These are phyloP conservation scores for Rotaria sp. DNA, from an alignment of 2,888 invertebrate species.

Conservation along the genomic window DNA sequence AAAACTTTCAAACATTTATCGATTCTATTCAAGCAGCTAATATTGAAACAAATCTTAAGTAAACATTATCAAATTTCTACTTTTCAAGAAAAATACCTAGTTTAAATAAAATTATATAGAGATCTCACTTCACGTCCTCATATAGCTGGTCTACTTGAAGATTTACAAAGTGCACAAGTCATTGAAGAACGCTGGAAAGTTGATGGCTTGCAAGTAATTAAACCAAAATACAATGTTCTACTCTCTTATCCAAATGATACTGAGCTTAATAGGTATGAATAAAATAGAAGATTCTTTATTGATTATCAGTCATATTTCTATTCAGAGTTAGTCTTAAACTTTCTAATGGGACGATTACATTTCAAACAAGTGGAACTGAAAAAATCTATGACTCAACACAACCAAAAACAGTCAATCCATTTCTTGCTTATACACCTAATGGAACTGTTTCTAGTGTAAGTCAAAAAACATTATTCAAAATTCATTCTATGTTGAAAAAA, in stretches of 20 bases:
- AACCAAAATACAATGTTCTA: conserved; percentile 18
- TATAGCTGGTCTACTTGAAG: conserved; percentile 25
- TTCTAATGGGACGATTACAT: neutral
- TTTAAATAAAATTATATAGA: neutral
- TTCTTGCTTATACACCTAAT: conserved; percentile 36
- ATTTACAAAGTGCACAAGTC: neutral
- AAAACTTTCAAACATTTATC: neutral
- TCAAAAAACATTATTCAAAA: neutral
- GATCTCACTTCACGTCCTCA: conserved; percentile 11
- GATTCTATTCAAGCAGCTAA: neutral
- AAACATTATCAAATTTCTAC: neutral
- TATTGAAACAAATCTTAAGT: neutral
- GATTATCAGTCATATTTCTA: neutral
- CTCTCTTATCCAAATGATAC: neutral
- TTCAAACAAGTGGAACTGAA: neutral
- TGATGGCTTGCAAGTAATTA: neutral
- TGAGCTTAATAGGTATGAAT: neutral
- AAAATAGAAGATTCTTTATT: too few species aligned
- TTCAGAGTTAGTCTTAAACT: neutral
- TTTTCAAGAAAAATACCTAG: too few species aligned
- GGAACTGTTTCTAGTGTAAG: conserved; percentile 32
- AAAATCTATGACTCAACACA: neutral
- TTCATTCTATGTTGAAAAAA: neutral
- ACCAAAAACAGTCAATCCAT: conserved; percentile 26
- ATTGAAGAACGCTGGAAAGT: neutral